Evolutionary conservation across 2,113 vertebrate genomes (phyloP).

Genomic region (Trematomus loennbergii): DNA sequence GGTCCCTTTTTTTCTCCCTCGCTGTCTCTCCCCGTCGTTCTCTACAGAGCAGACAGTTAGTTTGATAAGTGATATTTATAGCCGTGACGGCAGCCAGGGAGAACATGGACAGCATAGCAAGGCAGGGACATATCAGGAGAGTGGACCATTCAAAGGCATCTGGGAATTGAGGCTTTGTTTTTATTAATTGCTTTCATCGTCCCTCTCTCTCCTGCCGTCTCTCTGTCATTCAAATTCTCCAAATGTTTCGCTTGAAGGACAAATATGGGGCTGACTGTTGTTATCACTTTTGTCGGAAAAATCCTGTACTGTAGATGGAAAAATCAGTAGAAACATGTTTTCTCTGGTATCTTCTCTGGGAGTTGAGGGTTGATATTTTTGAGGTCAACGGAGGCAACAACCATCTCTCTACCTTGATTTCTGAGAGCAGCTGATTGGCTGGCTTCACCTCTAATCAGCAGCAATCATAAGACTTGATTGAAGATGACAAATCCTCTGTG

Average conservation of each 20-base stretch:
- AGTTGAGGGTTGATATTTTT: slow-evolving; percentile 26
- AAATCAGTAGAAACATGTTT: slow-evolving; percentile 11
- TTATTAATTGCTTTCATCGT: slow-evolving; percentile 67
- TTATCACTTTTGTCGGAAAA: slow-evolving; percentile 34
- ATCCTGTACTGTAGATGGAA: slow-evolving; percentile 1
- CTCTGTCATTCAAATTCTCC: slow-evolving; percentile 11
- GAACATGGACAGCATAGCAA: slow-evolving; percentile 57
- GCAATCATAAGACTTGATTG: slow-evolving; percentile 73
- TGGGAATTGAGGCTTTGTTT: slow-evolving; percentile 69
- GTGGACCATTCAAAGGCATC: slow-evolving; percentile 56
- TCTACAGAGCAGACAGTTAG: slow-evolving; percentile 61
- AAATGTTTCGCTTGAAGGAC: slow-evolving; percentile 61
- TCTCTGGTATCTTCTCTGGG: slow-evolving; percentile 2
- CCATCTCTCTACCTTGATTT: slow-evolving; percentile 53
- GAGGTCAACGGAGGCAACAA: slow-evolving; percentile 18
- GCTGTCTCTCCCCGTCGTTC: slow-evolving; percentile 13
- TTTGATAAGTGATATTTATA: slow-evolving; percentile 82
- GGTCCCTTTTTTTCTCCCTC: slow-evolving; percentile 27
- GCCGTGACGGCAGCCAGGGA: slow-evolving; percentile 61
- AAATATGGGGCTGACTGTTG: slow-evolving; percentile 48
- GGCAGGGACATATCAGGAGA: slow-evolving; percentile 27
- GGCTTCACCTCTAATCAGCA: slow-evolving; percentile 59
- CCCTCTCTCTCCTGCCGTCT: neutral
- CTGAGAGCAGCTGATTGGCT: slow-evolving; percentile 60
- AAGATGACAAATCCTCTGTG: slow-evolving; percentile 58